Evolutionary conservation across 2,113 vertebrate genomes (phyloP).

Genomic region (Crocuta crocuta): DNA sequence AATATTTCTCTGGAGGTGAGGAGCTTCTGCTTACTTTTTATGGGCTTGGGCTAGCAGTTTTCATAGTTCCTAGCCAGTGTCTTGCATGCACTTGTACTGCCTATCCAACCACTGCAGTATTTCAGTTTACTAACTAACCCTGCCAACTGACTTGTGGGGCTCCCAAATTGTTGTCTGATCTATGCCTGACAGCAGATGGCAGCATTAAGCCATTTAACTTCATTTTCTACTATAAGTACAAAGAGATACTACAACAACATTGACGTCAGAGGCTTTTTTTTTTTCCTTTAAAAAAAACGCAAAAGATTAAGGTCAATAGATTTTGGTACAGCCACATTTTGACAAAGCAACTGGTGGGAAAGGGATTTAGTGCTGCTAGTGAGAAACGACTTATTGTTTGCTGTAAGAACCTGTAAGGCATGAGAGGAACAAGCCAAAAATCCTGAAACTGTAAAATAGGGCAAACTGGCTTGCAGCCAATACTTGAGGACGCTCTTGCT

Average conservation of each 20-base stretch:
- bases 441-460: neutral
- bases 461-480: neutral
- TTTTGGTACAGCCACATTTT: slow-evolving; percentile 34
- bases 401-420: neutral
- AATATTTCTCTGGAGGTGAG: slow-evolving; percentile 20
- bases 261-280: neutral
- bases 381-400: neutral
- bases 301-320: neutral
- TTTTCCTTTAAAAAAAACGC: neutral
- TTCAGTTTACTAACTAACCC: neutral
- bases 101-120: neutral
- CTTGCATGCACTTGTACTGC: neutral
- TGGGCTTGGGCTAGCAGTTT: slow-evolving; percentile 1
- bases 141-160: neutral
- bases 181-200: slow-evolving; percentile 59
- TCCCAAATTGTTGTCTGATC: slow-evolving; percentile 2
- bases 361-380: slow-evolving; percentile 10
- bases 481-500: neutral
- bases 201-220: neutral
- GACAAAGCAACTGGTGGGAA: neutral
- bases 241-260: neutral
- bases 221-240: neutral
- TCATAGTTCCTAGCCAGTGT: neutral
- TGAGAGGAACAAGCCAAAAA: neutral
- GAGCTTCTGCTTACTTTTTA: neutral